A percentile compares a stretch with the other conserved stretches of the same genome.
phyloP scores from a whole-genome alignment of 1,140 invertebrate species.

The Caligus rogercresseyi region DNA sequence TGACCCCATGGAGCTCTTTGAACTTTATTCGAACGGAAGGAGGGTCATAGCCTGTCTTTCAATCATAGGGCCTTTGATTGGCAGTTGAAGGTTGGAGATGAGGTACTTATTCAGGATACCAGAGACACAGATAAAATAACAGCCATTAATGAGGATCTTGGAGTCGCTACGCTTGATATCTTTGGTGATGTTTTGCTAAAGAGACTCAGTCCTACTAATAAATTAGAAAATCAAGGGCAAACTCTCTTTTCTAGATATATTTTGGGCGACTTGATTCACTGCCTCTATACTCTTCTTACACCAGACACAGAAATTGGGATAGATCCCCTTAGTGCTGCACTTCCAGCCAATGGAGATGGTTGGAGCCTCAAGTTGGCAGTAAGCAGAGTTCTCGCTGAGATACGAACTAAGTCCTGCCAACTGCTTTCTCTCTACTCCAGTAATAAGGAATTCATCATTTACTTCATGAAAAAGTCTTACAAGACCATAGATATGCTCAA shows the following conservation, averaged over 20 bases:
- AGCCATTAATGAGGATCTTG: background rate
- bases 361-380: slow-evolving; percentile 28
- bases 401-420: slow-evolving; percentile 26
- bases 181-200: background rate
- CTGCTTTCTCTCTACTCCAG: slow-evolving; percentile 28
- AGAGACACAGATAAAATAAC: background rate
- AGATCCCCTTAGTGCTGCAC: slow-evolving; percentile 16
- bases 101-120: slow-evolving; percentile 22
- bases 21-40: slow-evolving; percentile 27
- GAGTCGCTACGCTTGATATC: background rate
- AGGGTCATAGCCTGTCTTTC: slow-evolving; percentile 30
- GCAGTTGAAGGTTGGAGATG: slow-evolving; percentile 30
- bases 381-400: slow-evolving; percentile 30
- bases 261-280: background rate
- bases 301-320: slow-evolving; percentile 5
- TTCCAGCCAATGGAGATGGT: slow-evolving; percentile 27
- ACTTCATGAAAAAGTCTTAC: slow-evolving; percentile 28
- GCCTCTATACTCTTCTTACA: slow-evolving; percentile 6
- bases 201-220: background rate
- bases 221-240: background rate
- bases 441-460: slow-evolving; percentile 27
- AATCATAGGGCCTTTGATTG: slow-evolving; percentile 31
- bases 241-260: background rate
- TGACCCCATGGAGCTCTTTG: slow-evolving; percentile 23
- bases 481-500: slow-evolving; percentile 30